A percentile compares a stretch with the other conserved stretches of the same genome.
Evolutionary conservation across 2,113 vertebrate species (phyloP).

Genomic region (Neogobius melanostomus): DNA sequence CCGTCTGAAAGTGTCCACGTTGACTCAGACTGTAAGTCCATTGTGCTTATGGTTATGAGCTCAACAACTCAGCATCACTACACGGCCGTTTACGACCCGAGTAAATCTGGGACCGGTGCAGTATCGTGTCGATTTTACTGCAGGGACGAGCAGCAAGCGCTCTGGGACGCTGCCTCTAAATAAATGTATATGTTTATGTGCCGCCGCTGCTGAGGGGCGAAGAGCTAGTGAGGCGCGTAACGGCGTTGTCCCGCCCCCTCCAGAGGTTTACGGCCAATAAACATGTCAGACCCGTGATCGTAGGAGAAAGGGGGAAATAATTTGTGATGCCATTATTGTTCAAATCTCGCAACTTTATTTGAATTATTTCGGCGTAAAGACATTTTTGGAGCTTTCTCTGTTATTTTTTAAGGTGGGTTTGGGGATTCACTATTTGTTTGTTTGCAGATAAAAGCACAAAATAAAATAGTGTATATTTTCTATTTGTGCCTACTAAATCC

Average conservation of each 20-base stretch:
- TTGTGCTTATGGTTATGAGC: not conserved
- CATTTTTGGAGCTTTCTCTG: too few relatives aligned
- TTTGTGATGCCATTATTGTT: conserved; percentile 33
- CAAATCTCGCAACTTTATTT: too few relatives aligned
- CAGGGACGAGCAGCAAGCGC: conserved; percentile 32
- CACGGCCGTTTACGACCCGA: conserved; percentile 1
- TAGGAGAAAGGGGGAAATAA: conserved; percentile 19
- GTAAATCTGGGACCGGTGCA: conserved; percentile 22
- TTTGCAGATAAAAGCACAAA: too few relatives aligned
- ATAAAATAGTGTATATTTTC: too few relatives aligned
- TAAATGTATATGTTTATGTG: conserved; percentile 76
- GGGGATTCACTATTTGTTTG: too few relatives aligned
- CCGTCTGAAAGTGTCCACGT: not conserved
- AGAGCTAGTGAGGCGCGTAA: conserved; percentile 75
- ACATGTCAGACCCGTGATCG: conserved; percentile 59
- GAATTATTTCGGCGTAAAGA: too few relatives aligned
- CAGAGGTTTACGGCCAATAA: conserved; percentile 67
- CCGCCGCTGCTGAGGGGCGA: conserved; percentile 45
- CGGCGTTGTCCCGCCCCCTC: conserved; percentile 46
- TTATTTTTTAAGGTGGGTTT: too few relatives aligned
- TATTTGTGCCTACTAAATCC: too few relatives aligned
- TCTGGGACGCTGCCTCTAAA: conserved; percentile 74
- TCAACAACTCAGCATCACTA: not conserved
- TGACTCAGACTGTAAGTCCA: not conserved
- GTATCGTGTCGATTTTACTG: conserved; percentile 36